Evolutionary conservation across 2,797 vertebrate genomes (phyloP).

Genomic region (Pipistrellus pipistrellus): DNA sequence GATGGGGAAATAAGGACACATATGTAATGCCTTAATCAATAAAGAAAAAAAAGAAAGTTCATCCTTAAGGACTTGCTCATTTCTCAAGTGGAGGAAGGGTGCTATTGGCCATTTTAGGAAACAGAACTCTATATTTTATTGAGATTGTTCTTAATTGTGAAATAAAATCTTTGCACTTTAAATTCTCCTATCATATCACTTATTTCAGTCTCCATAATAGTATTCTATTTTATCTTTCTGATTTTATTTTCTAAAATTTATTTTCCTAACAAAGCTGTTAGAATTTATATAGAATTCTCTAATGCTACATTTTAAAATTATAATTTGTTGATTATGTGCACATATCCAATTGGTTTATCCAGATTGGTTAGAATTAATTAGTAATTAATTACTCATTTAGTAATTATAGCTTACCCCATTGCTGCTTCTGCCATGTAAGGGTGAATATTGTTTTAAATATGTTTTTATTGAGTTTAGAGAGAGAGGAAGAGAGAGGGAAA

Average conservation of each 20-base stretch:
- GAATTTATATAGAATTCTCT: neutral
- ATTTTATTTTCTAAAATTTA: neutral
- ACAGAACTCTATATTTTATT: neutral
- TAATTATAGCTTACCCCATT: neutral
- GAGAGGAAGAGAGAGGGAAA: neutral
- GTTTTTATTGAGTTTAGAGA: neutral
- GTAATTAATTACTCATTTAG: neutral
- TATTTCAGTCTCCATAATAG: neutral
- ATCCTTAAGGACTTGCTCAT: neutral
- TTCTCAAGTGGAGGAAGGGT: neutral
- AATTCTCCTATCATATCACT: neutral
- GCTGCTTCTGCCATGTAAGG: neutral
- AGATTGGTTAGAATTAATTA: neutral
- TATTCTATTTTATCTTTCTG: slow-evolving; percentile 17
- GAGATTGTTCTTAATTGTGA: neutral
- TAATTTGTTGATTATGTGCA: neutral
- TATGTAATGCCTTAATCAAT: too few relatives aligned
- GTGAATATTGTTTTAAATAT: neutral
- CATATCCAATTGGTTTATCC: neutral
- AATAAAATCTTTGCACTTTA: slow-evolving; percentile 21
- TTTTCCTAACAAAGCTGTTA: too few relatives aligned
- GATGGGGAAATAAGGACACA: too few relatives aligned
- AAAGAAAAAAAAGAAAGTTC: neutral
- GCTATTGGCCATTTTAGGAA: neutral
- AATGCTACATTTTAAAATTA: neutral